Base-by-base conservation (phyloP, 1,140 invertebrate species). In the Aphidius gifuensis region DNA sequence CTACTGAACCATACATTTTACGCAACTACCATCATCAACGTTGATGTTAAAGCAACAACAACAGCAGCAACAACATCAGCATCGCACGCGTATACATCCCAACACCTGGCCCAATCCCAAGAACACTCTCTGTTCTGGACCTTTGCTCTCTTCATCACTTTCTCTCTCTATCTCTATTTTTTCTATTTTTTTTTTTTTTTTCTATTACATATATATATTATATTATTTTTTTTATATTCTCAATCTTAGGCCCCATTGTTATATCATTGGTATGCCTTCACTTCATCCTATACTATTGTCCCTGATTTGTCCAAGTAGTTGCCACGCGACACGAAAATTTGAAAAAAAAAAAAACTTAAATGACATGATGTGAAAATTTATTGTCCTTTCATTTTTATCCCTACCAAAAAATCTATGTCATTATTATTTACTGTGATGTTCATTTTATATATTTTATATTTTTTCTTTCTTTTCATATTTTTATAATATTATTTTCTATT, bases 51-150 rank as follows among this genome's bases (percentile, higher is more conserved):
- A 32, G 23, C 23, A 32, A 32, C 23, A 32, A 32, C 23, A 32
- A 32, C 23, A 32, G 23, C 4, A 32, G 2, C 23, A 32, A 32
- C 4, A 32, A 32, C 23, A 32, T 32, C 23, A 32, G 23, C 23
- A 32, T 32, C 23, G 43, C 46, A 62, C 71, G 66, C 66, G 68
- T 69, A 65, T 69, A 32, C 23, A 32, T 3, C 23, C 68, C 63
- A 58, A 64, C 71, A 71, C 71, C 71, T 72, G 71, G 68, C 63
- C 42, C 68, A 69, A 66, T 67, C 55, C 50, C 64, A 53, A 63
- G 44, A 53, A 62, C 43, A 43, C 54, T 53, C 38, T 61, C 47
- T 61, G 42, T 38, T 61, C 42, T n/a, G 16, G 1, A 42, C 9
- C 47, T 44, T 40, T 48, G 44, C 49, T 43, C 53, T 60, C 57